Base-by-base conservation (phyloP, 2,113 vertebrate genomes). In the Anolis sagrei region DNA sequence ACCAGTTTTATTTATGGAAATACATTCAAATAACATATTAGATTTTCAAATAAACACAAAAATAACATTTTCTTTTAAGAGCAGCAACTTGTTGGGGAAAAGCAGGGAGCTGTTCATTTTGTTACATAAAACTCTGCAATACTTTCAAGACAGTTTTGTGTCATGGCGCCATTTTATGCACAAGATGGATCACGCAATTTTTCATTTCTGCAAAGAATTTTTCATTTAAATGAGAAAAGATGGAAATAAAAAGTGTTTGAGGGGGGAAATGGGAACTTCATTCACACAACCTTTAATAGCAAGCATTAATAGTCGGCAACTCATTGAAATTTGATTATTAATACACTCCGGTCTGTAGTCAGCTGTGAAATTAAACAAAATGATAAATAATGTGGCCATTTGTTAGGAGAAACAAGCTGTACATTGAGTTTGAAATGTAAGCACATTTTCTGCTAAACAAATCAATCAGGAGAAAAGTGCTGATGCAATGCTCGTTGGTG, bases 291-390 rank as follows among this genome's bases (percentile, higher is more conserved):
- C 21, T 81, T 85, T 90, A 85, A 36, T 86, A 83, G 93, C 76
- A 93, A 86, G 81, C 79, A 69, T 61, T 83, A 86, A 88, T 80
- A 82, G 78, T 92, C 82, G 88, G 86, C 90, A 84, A 9, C 39
- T 73, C 34, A 82, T 23, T 79, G 68, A 81, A 89, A 91, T 91
- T 92, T 8, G 77, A 48, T 69, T 93, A 88, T 86, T 90, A 89
- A 91, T 68, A 86, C 8, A 73, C 79, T 86, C 76, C 70, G 90
- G 88, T 79, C 84, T 84, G 87, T 88, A 95, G 81, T 92, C 92
- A 94, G 86, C 92, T 93, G 87, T 95, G 90, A 94, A 95, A 95
- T 94, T 91, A 94, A 95, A 92, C 77, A 86, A 93, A 94, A 94
- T 89, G 86, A 94, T 87, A 91, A 92, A 95, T 79, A 93, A 81